Conservation (phyloP, 2,113 vertebrate species). For the Sturnira hondurensis region DNA sequence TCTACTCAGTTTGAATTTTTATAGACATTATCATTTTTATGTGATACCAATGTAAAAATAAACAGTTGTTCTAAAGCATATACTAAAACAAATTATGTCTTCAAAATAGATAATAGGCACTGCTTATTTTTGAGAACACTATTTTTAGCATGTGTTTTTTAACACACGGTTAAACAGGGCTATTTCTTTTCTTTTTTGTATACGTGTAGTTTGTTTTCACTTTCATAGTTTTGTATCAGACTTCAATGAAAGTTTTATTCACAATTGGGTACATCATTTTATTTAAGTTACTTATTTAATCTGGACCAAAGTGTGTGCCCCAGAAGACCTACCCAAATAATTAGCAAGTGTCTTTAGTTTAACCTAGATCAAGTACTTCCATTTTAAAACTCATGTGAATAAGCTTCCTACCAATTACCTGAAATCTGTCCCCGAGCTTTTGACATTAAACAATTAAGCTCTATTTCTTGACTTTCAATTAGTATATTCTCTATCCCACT, state of each 20-base stretch:
- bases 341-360: conserved; percentile 43
- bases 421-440: conserved; percentile 53
- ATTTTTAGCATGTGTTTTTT: conserved; percentile 45
- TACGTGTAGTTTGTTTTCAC: neutral
- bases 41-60: neutral
- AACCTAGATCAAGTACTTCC: conserved; percentile 38
- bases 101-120: neutral
- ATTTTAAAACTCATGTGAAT: conserved; percentile 59
- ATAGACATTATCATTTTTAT: conserved; percentile 8
- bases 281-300: conserved; percentile 63
- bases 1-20: neutral
- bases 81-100: conserved; percentile 47
- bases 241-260: conserved; percentile 72
- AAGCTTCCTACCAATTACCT: conserved; percentile 31
- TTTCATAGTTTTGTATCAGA: conserved; percentile 2
- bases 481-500: conserved; percentile 49
- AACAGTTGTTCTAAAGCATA: neutral
- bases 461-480: conserved; percentile 69
- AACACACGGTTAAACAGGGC: too few relatives aligned
- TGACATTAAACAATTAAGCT: conserved; percentile 74
- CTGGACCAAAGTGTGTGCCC: conserved; percentile 3
- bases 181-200: conserved; percentile 22
- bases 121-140: conserved; percentile 43
- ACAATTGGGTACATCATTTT: conserved; percentile 30
- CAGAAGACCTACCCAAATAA: neutral